A percentile compares a stretch with the other conserved stretches of the same genome.
These are phyloP conservation scores for Enoplosus armatus DNA, from an alignment of 2,797 vertebrate species.

Conservation along the genomic window DNA sequence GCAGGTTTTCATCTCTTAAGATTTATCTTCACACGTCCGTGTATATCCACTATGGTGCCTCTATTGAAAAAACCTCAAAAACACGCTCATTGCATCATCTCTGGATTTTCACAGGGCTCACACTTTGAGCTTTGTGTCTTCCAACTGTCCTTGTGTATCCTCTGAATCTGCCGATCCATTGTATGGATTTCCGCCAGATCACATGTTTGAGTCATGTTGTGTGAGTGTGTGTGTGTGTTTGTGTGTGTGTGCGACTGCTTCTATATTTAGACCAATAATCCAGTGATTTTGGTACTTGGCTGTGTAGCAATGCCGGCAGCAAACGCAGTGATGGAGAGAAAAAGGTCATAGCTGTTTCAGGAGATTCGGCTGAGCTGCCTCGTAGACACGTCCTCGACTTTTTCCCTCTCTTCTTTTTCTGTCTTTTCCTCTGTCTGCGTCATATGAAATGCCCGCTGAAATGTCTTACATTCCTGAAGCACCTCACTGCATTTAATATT, in stretches of 20 bases:
- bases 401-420: conserved; percentile 16
- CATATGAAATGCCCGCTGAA: conserved; percentile 56
- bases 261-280: conserved; percentile 72
- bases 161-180: conserved; percentile 34
- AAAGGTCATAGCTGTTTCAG: conserved; percentile 78
- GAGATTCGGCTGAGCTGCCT: conserved; percentile 69
- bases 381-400: conserved; percentile 45
- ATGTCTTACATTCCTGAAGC: conserved; percentile 56
- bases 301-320: conserved; percentile 56
- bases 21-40: conserved; percentile 54
- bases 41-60: conserved; percentile 17
- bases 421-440: conserved; percentile 21
- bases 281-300: conserved; percentile 61
- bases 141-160: conserved; percentile 10
- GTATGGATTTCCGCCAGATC: conserved; percentile 57
- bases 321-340: conserved; percentile 56
- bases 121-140: conserved; percentile 9
- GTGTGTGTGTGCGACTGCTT: conserved; percentile 35
- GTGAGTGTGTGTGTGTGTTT: conserved; percentile 18
- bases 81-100: conserved; percentile 30
- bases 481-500: conserved; percentile 69
- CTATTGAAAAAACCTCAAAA: conserved; percentile 26
- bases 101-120: conserved; percentile 28
- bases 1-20: conserved; percentile 59
- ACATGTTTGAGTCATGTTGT: conserved; percentile 57